Base-by-base conservation (phyloP, 2,888 invertebrate species). In the Pilophorus perplexus region DNA sequence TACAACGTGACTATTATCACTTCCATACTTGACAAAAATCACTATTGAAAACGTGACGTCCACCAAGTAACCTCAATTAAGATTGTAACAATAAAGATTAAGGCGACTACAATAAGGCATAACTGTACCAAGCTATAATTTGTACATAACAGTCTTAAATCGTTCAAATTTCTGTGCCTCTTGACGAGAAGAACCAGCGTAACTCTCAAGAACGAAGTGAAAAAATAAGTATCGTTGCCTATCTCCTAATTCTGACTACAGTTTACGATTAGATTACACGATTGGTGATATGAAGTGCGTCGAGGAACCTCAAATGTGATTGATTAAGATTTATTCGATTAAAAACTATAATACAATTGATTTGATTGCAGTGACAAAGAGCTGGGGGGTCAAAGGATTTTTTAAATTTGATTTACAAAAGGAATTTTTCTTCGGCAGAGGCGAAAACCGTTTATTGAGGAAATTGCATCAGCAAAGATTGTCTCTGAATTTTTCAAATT, bases 151-250 rank as follows among this genome's bases (percentile, higher is more conserved):
- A 33, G 33, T 33, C 33, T 33, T 33, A 12, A 8, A 8, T 8
- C 33, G 12, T 33, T 33, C 12, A 6, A 33, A 33, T 33, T 33
- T 33, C 6, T 33, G 6, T 8, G 33, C 33, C n/a, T n/a, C n/a
- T n/a, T 8, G 33, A 33, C 6, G 12, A 33, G 12, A 33, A 33
- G 33, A 12, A 6, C 12, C 6, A 33, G 33, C n/a, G n/a, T n/a
- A n/a, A n/a, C n/a, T n/a, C n/a, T n/a, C n/a, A n/a, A n/a, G n/a
- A n/a, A n/a, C n/a, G n/a, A 46, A 52, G 55, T 59, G 59, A 18
- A 59, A 59, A 42, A 59, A 59, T 59, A 59, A 59, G 59, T 59
- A 42, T 40, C 59, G 27, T 42, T 42, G 59, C 59, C 59, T 59
- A 59, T 28, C 12, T 16, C 16, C 14, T 52, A 10, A 50, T 28